Evolutionary conservation across 2,888 invertebrate species (phyloP).

Genomic region (Arrhopalites spinosus): DNA sequence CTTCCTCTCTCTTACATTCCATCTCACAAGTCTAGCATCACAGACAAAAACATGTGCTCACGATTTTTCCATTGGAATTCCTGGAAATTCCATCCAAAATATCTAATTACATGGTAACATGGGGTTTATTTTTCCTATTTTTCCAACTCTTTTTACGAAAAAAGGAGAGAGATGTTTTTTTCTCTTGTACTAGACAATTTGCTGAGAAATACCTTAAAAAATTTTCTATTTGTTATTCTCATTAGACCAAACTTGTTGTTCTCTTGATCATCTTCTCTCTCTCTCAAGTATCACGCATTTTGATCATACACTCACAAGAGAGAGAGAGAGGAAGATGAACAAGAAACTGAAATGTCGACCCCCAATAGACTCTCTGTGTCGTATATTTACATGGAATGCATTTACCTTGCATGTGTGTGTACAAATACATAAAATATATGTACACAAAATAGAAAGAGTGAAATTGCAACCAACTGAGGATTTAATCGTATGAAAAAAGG

Average conservation of each 20-base stretch:
- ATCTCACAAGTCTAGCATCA: not conserved
- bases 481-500: too few species aligned
- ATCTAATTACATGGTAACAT: slow-evolving; percentile 17
- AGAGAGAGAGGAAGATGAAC: not conserved
- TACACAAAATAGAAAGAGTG: not conserved
- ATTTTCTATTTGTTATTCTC: not conserved
- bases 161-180: too few species aligned
- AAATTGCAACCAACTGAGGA: too few species aligned
- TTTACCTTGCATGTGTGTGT: too few species aligned
- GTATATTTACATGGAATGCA: not conserved
- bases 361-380: not conserved
- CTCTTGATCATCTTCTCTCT: not conserved
- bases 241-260: not conserved
- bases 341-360: too few species aligned
- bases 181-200: too few species aligned
- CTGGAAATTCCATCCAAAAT: slow-evolving; percentile 12
- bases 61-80: slow-evolving; percentile 33
- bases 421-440: too few species aligned
- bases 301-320: not conserved
- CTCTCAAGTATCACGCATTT: not conserved
- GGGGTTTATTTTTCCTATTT: not conserved
- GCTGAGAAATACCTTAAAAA: slow-evolving; percentile 4
- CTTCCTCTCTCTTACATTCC: not conserved
- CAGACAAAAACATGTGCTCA: slow-evolving; percentile 13
- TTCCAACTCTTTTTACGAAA: too few species aligned